Evolutionary conservation across 2,888 invertebrate species (phyloP).

Genomic region (Taenaris catops): DNA sequence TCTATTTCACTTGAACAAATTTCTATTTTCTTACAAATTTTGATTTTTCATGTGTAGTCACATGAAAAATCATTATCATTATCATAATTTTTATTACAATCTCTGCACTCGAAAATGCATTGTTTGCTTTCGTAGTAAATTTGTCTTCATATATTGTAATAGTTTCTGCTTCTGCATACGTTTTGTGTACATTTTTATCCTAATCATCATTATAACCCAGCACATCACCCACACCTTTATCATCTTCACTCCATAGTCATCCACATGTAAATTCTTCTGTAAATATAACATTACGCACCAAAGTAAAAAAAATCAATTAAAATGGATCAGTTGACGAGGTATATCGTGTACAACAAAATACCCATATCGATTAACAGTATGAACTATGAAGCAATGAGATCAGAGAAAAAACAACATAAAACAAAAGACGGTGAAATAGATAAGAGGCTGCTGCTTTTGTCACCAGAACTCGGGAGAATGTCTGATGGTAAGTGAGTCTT

Average conservation of each 20-base stretch:
- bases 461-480: conserved; percentile 50
- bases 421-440: conserved; percentile 42
- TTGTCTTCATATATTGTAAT: too few species aligned
- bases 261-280: not conserved
- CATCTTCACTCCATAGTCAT: too few species aligned
- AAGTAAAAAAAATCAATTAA: conserved; percentile 10
- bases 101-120: too few species aligned
- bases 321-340: conserved; percentile 64
- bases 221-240: too few species aligned
- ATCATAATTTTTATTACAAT: too few species aligned
- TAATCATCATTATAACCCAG: too few species aligned
- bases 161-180: too few species aligned
- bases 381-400: conserved; percentile 54
- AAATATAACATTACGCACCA: conserved; percentile 4
- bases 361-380: conserved; percentile 48
- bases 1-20: conserved; percentile 4
- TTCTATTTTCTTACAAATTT: not conserved
- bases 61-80: too few species aligned
- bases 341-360: conserved; percentile 59
- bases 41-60: too few species aligned
- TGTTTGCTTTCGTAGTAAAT: too few species aligned
- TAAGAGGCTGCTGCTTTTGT: conserved; percentile 52
- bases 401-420: conserved; percentile 42
- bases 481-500: conserved; percentile 60
- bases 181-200: too few species aligned